Conservation (phyloP, 2,888 invertebrate species). For the Anoncus sp. region DNA sequence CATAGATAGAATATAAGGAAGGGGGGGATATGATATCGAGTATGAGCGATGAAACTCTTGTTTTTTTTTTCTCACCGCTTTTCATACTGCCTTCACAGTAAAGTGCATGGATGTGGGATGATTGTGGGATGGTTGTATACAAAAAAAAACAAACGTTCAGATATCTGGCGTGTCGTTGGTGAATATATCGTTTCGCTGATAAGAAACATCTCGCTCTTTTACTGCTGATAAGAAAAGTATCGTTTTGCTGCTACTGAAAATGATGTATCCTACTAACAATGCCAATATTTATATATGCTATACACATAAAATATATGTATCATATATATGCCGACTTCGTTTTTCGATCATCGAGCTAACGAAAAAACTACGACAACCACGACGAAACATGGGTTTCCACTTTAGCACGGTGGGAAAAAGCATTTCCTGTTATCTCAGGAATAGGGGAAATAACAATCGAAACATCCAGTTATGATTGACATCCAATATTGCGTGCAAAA, state of each 20-base stretch:
- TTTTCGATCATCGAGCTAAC: background rate
- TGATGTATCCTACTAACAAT: slow-evolving; percentile 28
- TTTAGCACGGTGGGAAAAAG: too few species aligned
- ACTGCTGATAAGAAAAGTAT: slow-evolving; percentile 38
- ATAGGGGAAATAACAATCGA: too few species aligned
- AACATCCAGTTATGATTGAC: too few species aligned
- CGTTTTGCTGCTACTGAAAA: slow-evolving; percentile 35
- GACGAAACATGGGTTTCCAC: background rate
- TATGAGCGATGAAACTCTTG: slow-evolving; percentile 13
- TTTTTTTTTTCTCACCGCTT: slow-evolving; percentile 5
- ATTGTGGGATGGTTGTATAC: slow-evolving; percentile 27
- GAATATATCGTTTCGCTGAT: slow-evolving; percentile 42
- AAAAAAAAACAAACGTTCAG: slow-evolving; percentile 9
- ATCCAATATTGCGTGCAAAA: too few species aligned
- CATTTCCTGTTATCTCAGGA: too few species aligned
- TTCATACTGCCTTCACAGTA: background rate
- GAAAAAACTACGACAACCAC: too few species aligned
- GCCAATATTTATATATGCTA: slow-evolving; percentile 19
- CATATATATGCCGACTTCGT: background rate
- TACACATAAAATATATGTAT: background rate
- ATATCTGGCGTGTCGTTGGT: slow-evolving; percentile 42
- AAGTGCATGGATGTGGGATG: slow-evolving; percentile 13
- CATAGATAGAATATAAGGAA: background rate
- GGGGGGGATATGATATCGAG: slow-evolving; percentile 3
- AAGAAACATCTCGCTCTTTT: slow-evolving; percentile 40